A percentile compares a stretch with the other conserved stretches of the same genome.
These are phyloP conservation scores for Eurystomus glaucurus DNA, from an alignment of 2,797 vertebrate species.

Conservation along the genomic window DNA sequence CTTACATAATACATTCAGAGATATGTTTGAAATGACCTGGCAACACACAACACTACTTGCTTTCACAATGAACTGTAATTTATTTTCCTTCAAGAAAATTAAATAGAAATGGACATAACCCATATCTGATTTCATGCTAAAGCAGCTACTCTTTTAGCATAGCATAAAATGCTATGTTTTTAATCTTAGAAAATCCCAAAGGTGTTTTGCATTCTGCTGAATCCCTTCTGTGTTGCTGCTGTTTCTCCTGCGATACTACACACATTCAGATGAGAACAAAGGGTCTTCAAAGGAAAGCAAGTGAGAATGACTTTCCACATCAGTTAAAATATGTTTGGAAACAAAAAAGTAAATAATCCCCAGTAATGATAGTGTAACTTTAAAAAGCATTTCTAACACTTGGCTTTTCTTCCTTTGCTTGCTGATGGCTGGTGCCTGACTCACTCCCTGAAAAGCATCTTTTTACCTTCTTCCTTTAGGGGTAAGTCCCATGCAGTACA, in stretches of 20 bases:
- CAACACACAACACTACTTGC: not conserved
- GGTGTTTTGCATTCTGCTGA: not conserved
- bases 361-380: not conserved
- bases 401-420: not conserved
- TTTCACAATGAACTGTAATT: not conserved
- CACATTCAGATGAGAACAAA: not conserved
- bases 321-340: slow-evolving; percentile 1
- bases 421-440: not conserved
- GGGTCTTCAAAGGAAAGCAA: not conserved
- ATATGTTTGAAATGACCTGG: not conserved
- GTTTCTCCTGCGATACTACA: not conserved
- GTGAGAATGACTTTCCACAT: not conserved
- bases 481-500: not conserved
- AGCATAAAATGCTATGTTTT: not conserved
- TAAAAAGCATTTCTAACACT: not conserved
- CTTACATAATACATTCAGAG: not conserved
- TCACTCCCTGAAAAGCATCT: not conserved
- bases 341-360: not conserved
- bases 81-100: not conserved
- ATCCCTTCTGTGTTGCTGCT: slow-evolving; percentile 1
- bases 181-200: not conserved
- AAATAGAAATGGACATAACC: not conserved
- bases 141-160: not conserved
- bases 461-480: not conserved
- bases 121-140: not conserved